Base-by-base conservation (phyloP, 2,888 invertebrate species). In the Odontocolon sp. region DNA sequence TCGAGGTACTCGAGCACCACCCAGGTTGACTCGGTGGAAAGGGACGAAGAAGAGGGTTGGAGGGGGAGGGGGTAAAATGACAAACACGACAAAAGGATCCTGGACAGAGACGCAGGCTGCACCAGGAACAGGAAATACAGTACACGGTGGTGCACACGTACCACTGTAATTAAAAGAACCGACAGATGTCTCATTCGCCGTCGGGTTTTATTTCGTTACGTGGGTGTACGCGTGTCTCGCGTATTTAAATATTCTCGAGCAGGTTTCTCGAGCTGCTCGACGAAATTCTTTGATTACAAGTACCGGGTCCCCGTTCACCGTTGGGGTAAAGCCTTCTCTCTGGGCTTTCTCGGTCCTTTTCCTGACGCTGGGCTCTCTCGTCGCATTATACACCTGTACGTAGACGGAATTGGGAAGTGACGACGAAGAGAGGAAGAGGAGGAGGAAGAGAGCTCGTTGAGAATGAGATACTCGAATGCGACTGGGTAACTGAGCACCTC, bases 111-210 rank as follows among this genome's bases (percentile, higher is more conserved):
- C 40, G 72, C 47, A 28, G 78, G 75, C 52, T 71, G 80, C 77
- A 72, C 76, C 54, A 45, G 66, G 40, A 69, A 78, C 77, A 75
- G 80, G 80, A 79, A 57, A 23, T 36, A 64, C 64, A 59, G 75
- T 42, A 64, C 45, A 59, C 68, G 52, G 45, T 59, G 52, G 73
- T 77, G 75, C 70, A 86, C 89, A 89, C 89, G 89, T 89, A 88
- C 83, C 82, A 82, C 84, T 85, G 88, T 89, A 90, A 90, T 89
- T 90, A 89, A 90, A 90, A 90, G 90, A 89, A 89, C 89, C 89
- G 87, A 89, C 89, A 88, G 88, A 88, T 89, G 89, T 87, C 87
- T 87, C 87, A 88, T 86, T 88, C 82, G 83, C 85, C 82, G 85
- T 85, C 81, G 83, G 86, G 84, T 89, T 90, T 90, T 90, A 89